Conservation (phyloP, 2,797 vertebrate species). For the Chrysocyon brachyurus region DNA sequence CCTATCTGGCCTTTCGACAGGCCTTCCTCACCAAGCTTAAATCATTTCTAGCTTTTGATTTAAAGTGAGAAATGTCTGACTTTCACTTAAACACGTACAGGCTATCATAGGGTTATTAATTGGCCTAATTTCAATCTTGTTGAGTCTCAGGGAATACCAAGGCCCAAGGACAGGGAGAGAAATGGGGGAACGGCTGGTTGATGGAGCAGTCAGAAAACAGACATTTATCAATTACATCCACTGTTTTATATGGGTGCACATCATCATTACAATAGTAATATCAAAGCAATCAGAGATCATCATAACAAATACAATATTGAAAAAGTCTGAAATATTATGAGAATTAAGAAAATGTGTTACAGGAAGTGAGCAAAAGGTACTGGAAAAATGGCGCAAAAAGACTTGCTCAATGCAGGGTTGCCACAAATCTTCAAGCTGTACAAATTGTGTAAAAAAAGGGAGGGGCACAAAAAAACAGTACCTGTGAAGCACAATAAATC, state of each 20-base stretch:
- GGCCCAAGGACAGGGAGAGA: not conserved
- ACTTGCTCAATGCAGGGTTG: not conserved
- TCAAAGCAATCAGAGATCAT: not conserved
- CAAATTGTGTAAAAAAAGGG: not conserved
- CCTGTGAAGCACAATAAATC: not conserved
- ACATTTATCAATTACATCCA: not conserved
- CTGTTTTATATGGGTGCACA: not conserved
- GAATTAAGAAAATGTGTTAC: not conserved
- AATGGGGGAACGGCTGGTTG: not conserved
- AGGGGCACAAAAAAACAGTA: not conserved
- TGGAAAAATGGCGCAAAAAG: not conserved
- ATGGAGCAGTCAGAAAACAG: not conserved
- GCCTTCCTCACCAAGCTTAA: not conserved
- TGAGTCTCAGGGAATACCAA: not conserved
- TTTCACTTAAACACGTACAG: not conserved
- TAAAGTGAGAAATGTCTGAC: not conserved
- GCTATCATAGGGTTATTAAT: not conserved
- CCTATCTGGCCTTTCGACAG: not conserved
- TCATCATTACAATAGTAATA: not conserved
- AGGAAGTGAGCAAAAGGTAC: not conserved
- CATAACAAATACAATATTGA: not conserved
- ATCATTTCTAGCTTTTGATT: not conserved
- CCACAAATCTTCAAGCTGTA: not conserved
- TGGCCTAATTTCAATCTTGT: not conserved
- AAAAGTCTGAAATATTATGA: not conserved